Evolutionary conservation across 30 jellyfish, hydroid and myxozoan species (phyloP).

Genomic region (Aurelia aurita complex sp. Pacific): DNA sequence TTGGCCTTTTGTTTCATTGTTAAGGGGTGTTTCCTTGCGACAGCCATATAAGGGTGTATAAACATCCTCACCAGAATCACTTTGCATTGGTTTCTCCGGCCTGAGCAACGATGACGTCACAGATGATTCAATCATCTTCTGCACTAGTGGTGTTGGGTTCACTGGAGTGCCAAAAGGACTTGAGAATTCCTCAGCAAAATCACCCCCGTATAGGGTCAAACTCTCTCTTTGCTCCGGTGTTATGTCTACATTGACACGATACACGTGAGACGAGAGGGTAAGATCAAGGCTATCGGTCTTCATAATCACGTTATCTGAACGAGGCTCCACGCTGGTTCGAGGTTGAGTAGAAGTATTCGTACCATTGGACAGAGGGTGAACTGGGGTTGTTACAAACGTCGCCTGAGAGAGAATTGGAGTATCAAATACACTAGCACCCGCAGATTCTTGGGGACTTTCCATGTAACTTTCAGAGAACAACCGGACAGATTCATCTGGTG

Average conservation of each 20-base stretch:
- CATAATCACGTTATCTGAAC: neutral
- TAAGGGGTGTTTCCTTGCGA: neutral
- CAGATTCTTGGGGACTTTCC: neutral
- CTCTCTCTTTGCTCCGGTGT: neutral
- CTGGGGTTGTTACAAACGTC: too few relatives aligned
- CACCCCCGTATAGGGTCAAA: neutral
- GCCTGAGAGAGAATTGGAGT: too few relatives aligned
- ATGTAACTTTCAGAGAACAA: slow-evolving; percentile 23
- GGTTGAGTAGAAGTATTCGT: neutral
- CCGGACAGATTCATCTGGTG: slow-evolving; percentile 6
- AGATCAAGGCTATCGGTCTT: neutral
- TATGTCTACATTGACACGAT: neutral
- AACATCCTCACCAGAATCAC: too few relatives aligned
- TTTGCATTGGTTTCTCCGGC: neutral
- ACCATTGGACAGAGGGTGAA: too few relatives aligned
- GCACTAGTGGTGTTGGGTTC: neutral
- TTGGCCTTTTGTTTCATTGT: neutral
- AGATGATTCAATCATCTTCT: neutral
- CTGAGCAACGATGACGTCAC: neutral
- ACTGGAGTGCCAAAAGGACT: neutral
- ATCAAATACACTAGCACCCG: too few relatives aligned
- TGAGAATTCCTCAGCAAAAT: neutral
- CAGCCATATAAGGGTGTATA: too few relatives aligned
- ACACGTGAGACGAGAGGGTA: too few relatives aligned
- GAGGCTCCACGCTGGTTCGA: neutral